Base-by-base conservation (phyloP, 2,797 vertebrate species). In the Oreochromis grahami region DNA sequence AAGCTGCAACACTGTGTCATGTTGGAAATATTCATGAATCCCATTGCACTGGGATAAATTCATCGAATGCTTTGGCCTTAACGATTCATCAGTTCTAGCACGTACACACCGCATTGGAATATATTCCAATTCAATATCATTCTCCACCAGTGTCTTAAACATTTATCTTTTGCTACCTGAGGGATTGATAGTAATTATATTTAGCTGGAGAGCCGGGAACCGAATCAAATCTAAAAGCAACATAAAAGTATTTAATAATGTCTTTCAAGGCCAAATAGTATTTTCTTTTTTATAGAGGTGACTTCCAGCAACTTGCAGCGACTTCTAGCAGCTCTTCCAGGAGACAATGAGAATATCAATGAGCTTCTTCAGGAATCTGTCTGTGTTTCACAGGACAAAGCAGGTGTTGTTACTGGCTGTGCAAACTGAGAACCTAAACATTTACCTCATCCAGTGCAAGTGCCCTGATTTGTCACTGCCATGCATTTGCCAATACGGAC, bases 101-200 rank as follows among this genome's bases (percentile, higher is more conserved):
- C 21, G 26, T 60, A 74, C 21, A 68, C n/a, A 34, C 51, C 56
- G 58, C 74, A 12, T 26, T 10, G 53, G 76, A 86, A 82, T 88
- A 77, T 52, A 56, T 56, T 78, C 26, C 63, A 76, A 52, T 85
- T 70, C 74, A 82, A 72, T 83, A 56, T 80, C 76, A 78, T 77
- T 80, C 74, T 82, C 48, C 50, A 70, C 26, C 76, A 76, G 55
- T 78, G 70, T 88, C 83, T 77, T 50, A 43, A 68, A 83, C 79
- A 76, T 86, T 89, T 78, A 88, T 94, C 79, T 85, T 80, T 80
- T 19, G n/a, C 87, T 45, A 85, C 87, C 90, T 83, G 77, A 78
- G 91, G 89, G 88, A 83, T 68, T 88, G 80, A 78, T 85, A 32
- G 82, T 88, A 92, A 93, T 94, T 88, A 89, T 86, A 77, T 90